These are phyloP conservation scores for Lepilemur septentrionalis DNA, from an alignment of 2,797 vertebrate genomes.

Conservation along the genomic window DNA sequence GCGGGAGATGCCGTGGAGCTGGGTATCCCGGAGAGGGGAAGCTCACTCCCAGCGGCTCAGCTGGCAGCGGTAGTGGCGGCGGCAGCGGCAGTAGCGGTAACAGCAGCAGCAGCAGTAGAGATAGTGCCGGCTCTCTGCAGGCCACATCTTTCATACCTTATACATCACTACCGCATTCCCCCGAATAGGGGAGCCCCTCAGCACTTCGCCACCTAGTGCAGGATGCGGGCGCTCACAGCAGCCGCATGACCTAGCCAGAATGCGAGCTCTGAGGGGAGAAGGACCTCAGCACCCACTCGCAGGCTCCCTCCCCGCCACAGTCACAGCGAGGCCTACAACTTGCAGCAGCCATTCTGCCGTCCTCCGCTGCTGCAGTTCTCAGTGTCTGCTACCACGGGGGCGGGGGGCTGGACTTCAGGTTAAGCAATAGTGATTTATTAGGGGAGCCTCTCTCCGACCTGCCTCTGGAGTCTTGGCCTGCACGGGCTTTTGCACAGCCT, in stretches of 20 bases:
- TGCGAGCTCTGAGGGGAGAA: not conserved
- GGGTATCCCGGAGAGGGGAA: constrained; percentile 43
- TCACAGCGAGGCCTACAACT: not conserved
- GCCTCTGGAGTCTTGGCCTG: not conserved
- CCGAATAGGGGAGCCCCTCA: constrained; percentile 87
- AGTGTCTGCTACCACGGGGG: not conserved
- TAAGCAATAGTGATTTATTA: not conserved
- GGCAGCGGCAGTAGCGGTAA: constrained; percentile 56
- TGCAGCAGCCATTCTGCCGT: not conserved
- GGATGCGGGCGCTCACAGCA: not conserved
- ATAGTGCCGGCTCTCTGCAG: constrained; percentile 82
- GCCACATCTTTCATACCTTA: constrained; percentile 86
- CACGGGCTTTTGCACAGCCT: not conserved
- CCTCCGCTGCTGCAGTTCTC: not conserved
- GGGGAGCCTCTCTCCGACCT: not conserved
- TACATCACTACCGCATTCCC: constrained; percentile 91
- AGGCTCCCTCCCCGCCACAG: not conserved
- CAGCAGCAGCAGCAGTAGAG: constrained; percentile 72
- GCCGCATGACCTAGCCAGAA: not conserved
- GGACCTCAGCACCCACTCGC: not conserved
- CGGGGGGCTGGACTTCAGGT: not conserved
- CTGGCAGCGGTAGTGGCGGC: constrained; percentile 75
- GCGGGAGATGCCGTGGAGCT: not conserved
- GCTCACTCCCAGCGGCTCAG: constrained; percentile 77
- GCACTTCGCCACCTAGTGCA: constrained; percentile 72